Conservation (phyloP, 2,113 vertebrate genomes). For the Anarhynchus alexandrinus region DNA sequence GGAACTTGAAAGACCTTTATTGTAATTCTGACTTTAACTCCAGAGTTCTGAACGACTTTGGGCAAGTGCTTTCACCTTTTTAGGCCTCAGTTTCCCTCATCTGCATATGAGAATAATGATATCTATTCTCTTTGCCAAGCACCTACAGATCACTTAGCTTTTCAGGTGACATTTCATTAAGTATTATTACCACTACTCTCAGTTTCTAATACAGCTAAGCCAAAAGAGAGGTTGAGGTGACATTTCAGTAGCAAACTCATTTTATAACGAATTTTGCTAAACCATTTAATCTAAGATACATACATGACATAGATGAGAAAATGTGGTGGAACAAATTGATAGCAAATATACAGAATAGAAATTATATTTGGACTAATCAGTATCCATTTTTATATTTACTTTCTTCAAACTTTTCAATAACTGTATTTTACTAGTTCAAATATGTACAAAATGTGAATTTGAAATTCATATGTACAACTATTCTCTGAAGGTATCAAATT, state of each 20-base stretch:
- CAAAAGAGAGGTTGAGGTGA: constrained; percentile 3
- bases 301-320: not conserved
- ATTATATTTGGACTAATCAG: constrained; percentile 28
- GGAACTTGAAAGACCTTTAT: not conserved
- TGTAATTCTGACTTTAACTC: not conserved
- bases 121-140: not conserved
- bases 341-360: constrained; percentile 30
- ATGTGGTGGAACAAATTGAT: constrained; percentile 20
- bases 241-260: constrained; percentile 19
- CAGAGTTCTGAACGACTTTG: not conserved
- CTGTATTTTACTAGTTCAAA: constrained; percentile 9
- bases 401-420: not conserved
- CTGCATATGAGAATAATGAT: not conserved
- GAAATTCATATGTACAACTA: not conserved
- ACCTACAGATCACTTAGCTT: not conserved
- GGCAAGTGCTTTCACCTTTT: not conserved
- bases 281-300: constrained; percentile 4
- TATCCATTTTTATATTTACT: constrained; percentile 32
- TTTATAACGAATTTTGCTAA: constrained; percentile 1
- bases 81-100: not conserved
- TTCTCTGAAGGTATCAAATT: not conserved
- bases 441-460: not conserved
- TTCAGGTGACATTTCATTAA: constrained; percentile 19
- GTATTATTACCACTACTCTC: not conserved
- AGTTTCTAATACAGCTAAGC: not conserved